Conservation (phyloP, 2,113 vertebrate genomes). For the Crocuta crocuta region DNA sequence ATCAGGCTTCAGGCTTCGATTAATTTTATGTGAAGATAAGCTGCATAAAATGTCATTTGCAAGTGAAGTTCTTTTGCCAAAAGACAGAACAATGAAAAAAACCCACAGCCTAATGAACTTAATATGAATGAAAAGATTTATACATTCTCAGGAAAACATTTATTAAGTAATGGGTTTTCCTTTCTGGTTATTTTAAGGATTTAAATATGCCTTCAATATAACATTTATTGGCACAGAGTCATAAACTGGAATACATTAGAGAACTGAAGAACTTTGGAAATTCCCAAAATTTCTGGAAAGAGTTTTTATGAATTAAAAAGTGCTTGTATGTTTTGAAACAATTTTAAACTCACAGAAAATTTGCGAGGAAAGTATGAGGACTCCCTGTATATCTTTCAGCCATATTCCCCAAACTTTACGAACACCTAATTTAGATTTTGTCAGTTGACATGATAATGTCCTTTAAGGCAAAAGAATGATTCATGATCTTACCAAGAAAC, state of each 20-base stretch:
- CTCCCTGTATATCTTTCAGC: neutral
- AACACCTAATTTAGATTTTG: neutral
- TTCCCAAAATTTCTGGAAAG: slow-evolving; percentile 46
- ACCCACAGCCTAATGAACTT: neutral
- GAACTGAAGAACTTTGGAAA: slow-evolving; percentile 52
- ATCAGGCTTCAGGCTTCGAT: neutral
- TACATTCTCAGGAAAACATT: neutral
- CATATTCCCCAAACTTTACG: neutral
- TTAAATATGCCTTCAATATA: neutral
- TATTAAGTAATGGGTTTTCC: neutral
- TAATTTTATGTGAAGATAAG: neutral
- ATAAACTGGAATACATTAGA: neutral
- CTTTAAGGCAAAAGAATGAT: neutral
- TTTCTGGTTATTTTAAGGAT: neutral
- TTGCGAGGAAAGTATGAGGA: neutral
- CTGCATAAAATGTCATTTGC: neutral
- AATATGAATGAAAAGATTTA: neutral
- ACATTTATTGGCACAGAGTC: neutral
- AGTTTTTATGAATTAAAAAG: slow-evolving; percentile 21
- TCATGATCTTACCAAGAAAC: neutral
- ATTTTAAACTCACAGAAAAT: slow-evolving; percentile 33
- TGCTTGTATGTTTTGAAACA: slow-evolving; percentile 6
- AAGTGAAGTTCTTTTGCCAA: neutral
- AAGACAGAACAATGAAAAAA: neutral
- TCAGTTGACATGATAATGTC: neutral